These are phyloP conservation scores for Heliocidaris erythrogramma DNA, from an alignment of 35 echinoderm and acorn worm genomes.

Conservation along the genomic window DNA sequence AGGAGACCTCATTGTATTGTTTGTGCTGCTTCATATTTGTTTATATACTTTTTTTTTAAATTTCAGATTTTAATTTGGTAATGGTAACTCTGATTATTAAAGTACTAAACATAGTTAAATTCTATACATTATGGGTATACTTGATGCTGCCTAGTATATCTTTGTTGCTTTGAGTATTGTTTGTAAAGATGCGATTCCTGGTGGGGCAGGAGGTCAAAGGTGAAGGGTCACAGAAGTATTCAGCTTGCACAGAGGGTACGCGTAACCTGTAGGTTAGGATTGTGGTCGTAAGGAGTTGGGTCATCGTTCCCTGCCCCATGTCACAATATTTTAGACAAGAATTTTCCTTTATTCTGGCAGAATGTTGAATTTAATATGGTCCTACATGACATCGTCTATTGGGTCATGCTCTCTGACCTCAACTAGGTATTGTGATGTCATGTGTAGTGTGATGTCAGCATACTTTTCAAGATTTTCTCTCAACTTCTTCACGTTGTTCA, in stretches of 20 bases:
- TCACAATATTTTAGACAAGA: too few relatives aligned
- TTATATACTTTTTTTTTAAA: neutral
- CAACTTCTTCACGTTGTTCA: neutral
- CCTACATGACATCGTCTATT: too few relatives aligned
- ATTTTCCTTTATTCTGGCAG: too few relatives aligned
- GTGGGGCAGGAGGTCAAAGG: neutral
- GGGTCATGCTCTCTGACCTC: neutral
- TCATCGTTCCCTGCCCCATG: too few relatives aligned
- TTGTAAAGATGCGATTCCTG: neutral
- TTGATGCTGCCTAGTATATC: neutral
- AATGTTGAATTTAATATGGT: too few relatives aligned
- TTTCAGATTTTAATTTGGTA: neutral
- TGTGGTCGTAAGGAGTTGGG: too few relatives aligned
- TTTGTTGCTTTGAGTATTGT: neutral
- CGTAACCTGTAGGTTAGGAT: neutral
- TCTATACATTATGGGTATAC: neutral
- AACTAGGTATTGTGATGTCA: neutral
- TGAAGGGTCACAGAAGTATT: neutral
- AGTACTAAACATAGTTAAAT: neutral
- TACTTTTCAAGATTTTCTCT: too few relatives aligned
- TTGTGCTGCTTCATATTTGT: neutral
- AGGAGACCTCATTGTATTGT: neutral
- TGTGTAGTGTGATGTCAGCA: neutral
- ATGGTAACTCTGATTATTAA: neutral
- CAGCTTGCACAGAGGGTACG: neutral